These are phyloP conservation scores for Leptocoma aspasia DNA, from an alignment of 2,113 vertebrate genomes.

Conservation along the genomic window DNA sequence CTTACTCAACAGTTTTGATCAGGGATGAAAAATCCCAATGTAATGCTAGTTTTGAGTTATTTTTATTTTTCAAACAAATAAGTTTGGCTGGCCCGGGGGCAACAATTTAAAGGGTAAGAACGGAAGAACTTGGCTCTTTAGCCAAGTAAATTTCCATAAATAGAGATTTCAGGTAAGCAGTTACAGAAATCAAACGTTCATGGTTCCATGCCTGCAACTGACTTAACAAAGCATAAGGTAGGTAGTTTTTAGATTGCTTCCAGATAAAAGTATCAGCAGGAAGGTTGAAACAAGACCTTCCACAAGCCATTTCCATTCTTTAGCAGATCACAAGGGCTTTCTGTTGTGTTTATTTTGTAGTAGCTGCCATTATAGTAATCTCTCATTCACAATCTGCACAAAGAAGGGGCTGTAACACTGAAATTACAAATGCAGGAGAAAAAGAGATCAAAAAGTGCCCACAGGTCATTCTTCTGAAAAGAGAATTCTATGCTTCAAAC, in stretches of 20 bases:
- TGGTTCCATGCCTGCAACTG: not conserved
- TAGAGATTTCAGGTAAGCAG: not conserved
- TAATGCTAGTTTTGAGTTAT: not conserved
- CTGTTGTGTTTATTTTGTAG: not conserved
- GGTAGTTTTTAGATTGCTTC: not conserved
- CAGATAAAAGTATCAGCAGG: not conserved
- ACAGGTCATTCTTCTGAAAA: not conserved
- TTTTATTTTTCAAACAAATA: not conserved
- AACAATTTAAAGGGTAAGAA: not conserved
- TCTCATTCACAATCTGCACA: not conserved
- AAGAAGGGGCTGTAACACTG: not conserved
- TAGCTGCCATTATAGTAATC: not conserved
- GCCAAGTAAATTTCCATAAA: not conserved
- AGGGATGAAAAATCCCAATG: not conserved
- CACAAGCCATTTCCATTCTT: not conserved
- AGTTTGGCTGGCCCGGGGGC: not conserved
- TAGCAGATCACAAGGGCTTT: not conserved
- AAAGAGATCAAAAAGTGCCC: not conserved
- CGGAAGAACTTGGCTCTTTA: not conserved
- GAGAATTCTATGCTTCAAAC: not conserved
- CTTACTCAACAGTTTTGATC: not conserved
- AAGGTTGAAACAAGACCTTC: not conserved
- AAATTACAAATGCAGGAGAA: not conserved
- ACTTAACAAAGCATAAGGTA: not conserved
- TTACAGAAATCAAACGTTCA: not conserved